Evolutionary conservation across 2,888 invertebrate species (phyloP), one percentile per base, ranked within the genome.

Genomic region (Capitulum mitella): DNA sequence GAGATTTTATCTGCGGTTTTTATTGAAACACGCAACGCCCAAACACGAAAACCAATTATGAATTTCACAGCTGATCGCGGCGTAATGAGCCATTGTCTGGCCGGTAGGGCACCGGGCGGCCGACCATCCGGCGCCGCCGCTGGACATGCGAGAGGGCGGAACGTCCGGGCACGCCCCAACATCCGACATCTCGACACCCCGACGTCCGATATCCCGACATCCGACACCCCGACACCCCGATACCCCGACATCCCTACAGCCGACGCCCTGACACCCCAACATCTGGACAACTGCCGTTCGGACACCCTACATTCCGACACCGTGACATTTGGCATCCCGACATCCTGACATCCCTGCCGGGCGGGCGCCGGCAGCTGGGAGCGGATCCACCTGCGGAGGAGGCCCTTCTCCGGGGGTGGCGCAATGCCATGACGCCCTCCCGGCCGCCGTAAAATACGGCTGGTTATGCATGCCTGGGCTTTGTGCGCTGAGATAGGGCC

Each of bases 21-120:
- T 40, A 40, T 70, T 40, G 70, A 40, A 40, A 40, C 70, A 40
- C 70, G 70, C 40, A 37, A 70, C 70, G 70, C 37, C 70, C 70
- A 8, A 37, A 70, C 70, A 37, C 70, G 70, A 70, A 37, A 40
- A 70, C 22, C 70, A 70, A 70, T 70, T 70, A 70, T 40, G 26
- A 40, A 70, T 70, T 70, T 70, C 70, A 70, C 70, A 70, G 70
- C 40, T 70, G 70, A 70, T 70, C 70, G n/a, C 26, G 40, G 6
- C 2, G 19, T 70, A 70, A 70, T 70, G 70, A 37, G 1, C 40
- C 70, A 70, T 70, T 70, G 70, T 70, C 37, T 3, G 70, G 26
- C 14, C 40, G 70, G 26, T 40, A 26, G n/a, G 29, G 10, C 58
- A 58, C 29, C 58, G 58, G 14, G 22, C 22, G 51, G 3, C 51